Evolutionary conservation across 2,888 invertebrate genomes (phyloP).

Genomic region (Parnassius orleans): DNA sequence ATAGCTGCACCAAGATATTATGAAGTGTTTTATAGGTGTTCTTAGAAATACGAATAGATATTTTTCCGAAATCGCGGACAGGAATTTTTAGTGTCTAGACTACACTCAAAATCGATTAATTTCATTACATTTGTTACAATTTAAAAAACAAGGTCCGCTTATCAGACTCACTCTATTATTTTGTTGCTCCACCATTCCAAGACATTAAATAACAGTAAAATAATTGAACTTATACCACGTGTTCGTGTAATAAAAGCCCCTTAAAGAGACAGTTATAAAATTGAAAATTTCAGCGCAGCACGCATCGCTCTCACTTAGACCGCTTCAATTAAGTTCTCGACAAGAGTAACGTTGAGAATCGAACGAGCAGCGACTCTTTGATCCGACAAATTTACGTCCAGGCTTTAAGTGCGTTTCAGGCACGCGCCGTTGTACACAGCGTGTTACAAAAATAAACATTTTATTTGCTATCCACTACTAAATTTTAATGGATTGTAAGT

Average conservation of each 20-base stretch:
- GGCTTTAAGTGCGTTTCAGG: constrained; percentile 46
- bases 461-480: constrained; percentile 8
- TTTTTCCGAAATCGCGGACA: too few species aligned
- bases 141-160: too few species aligned
- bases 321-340: constrained; percentile 32
- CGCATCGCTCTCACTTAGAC: constrained; percentile 14
- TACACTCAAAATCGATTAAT: too few species aligned
- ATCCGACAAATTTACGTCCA: constrained; percentile 53
- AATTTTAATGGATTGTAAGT: constrained; percentile 17
- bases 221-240: too few species aligned
- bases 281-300: constrained; percentile 12
- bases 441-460: constrained; percentile 26
- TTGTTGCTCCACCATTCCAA: too few species aligned
- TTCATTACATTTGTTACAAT: too few species aligned
- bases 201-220: too few species aligned
- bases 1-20: too few species aligned
- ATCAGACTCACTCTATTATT: too few species aligned
- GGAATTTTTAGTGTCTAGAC: too few species aligned
- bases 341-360: constrained; percentile 27
- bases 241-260: constrained; percentile 14
- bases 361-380: constrained; percentile 39
- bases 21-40: too few species aligned
- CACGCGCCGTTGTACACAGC: constrained; percentile 31
- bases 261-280: constrained; percentile 24
- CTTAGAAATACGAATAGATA: too few species aligned